phyloP scores from a whole-genome alignment of 2,888 invertebrate genomes.

The Tromatobia lineatoria region DNA sequence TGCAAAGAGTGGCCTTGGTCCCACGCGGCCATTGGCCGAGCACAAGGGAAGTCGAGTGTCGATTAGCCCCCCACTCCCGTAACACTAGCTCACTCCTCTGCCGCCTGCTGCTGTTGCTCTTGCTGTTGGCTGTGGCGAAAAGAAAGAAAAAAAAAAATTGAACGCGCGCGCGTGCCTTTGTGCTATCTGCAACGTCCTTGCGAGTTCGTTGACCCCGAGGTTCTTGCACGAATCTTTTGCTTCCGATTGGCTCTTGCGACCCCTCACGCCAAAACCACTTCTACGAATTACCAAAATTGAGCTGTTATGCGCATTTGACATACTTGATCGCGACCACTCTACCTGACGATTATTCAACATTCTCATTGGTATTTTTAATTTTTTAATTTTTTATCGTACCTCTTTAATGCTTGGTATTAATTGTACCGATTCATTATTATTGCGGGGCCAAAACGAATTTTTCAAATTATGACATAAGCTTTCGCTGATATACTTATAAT shows the following conservation, averaged over 20 bases:
- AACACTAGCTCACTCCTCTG: slow-evolving; percentile 23
- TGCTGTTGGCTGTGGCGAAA: slow-evolving; percentile 42
- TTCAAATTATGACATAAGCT: background rate
- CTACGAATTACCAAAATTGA: slow-evolving; percentile 53
- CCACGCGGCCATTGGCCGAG: slow-evolving; percentile 83
- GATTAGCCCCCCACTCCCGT: slow-evolving; percentile 70
- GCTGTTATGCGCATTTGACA: slow-evolving; percentile 66
- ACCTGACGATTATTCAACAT: slow-evolving; percentile 8
- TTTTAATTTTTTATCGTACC: background rate
- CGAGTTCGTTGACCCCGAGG: slow-evolving; percentile 81
- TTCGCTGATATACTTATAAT: background rate
- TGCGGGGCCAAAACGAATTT: background rate
- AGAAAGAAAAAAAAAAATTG: slow-evolving; percentile 39
- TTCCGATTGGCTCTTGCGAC: slow-evolving; percentile 70
- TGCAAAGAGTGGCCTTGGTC: slow-evolving; percentile 82
- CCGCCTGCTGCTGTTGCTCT: slow-evolving; percentile 24
- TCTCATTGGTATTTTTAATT: background rate
- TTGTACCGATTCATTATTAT: background rate
- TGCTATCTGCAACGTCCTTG: slow-evolving; percentile 81
- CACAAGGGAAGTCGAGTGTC: slow-evolving; percentile 75
- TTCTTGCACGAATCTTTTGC: slow-evolving; percentile 69
- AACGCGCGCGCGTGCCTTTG: slow-evolving; percentile 68
- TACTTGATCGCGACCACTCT: slow-evolving; percentile 43
- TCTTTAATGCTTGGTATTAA: slow-evolving; percentile 10
- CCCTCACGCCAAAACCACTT: slow-evolving; percentile 67